Percentiles rank a stretch among this genome's conserved stretches.
Conservation (phyloP, 2,888 invertebrate genomes). For the Mythimna loreyi region DNA sequence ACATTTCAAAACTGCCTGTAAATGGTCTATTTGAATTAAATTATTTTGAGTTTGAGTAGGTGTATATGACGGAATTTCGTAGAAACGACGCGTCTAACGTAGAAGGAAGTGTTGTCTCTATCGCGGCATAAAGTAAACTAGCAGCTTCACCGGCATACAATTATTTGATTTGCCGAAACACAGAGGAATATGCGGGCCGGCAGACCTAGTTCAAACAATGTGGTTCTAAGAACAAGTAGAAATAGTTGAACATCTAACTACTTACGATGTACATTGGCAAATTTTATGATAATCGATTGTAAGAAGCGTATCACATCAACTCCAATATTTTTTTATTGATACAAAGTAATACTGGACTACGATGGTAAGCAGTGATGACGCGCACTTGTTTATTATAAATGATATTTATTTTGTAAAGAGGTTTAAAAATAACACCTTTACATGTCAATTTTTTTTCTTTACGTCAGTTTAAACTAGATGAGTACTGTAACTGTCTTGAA, state of each 20-base stretch:
- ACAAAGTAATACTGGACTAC: no score
- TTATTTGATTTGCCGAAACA: slow-evolving; percentile 31
- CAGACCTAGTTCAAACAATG: slow-evolving; percentile 20
- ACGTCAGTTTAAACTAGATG: no score
- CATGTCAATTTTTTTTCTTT: no score
- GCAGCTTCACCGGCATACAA: slow-evolving; percentile 13
- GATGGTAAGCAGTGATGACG: no score
- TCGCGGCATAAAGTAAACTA: background rate
- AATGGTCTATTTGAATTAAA: no score
- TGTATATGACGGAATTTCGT: background rate
- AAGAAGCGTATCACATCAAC: background rate
- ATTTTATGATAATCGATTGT: background rate
- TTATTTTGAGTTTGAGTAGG: no score
- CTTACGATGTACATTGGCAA: background rate
- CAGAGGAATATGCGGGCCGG: slow-evolving; percentile 27
- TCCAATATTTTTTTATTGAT: no score
- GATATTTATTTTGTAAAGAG: no score
- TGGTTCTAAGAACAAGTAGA: slow-evolving; percentile 3
- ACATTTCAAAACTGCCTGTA: no score
- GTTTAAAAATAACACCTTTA: no score
- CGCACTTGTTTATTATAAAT: no score
- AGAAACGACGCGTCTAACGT: background rate
- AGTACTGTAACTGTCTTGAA: no score
- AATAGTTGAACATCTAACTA: background rate
- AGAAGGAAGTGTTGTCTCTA: background rate